Base-by-base conservation (phyloP, 2,113 vertebrate genomes). In the Campylomormyrus numenius region DNA sequence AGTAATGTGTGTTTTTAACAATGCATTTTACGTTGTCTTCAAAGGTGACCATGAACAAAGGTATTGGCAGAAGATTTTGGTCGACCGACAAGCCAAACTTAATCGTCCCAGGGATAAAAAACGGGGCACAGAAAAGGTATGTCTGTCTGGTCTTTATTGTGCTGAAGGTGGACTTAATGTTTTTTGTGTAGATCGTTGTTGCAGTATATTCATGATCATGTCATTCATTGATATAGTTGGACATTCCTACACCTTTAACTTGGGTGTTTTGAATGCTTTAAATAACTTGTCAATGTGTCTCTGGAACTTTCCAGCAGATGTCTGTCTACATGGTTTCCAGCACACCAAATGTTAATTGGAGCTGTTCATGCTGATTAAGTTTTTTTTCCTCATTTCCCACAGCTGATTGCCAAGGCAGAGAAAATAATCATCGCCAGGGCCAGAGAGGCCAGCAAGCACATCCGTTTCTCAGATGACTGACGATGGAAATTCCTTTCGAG, bases 11-110 rank as follows among this genome's bases (percentile, higher is more conserved):
- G 7, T 62, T n/a, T 62, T 10, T 62, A 62, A 62, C 8, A n/a
- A n/a, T n/a, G 56, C 21, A 10, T 8, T 89, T 58, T 84, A 52
- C 45, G 10, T 46, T 49, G 39, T 89, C 90, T 88, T 90, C 13
- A 90, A 89, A 99, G 98, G 98, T 92, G 98, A 99, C 92, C 91
- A 97, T 0, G 98, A 99, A 2, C 98, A 99, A 56, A 95, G 98
- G 90, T 99, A 99, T 90, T 99, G 98, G 98, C 98, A 99, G 95
- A 99, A 99, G 96, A 99, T 99, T 91, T 93, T 99, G 39, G 98
- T 99, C 89, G 98, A 99, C 93, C 97, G 98, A 52, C 98, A 99
- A 90, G 98, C 97, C 87, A 99, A 99, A 90, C 95, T 99, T 39
- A 99, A 99, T 92, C 98, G 98, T 39, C 97, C 98, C 27, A 95